Conservation (phyloP, 2,113 vertebrate genomes). For the Crotalus tigris region DNA sequence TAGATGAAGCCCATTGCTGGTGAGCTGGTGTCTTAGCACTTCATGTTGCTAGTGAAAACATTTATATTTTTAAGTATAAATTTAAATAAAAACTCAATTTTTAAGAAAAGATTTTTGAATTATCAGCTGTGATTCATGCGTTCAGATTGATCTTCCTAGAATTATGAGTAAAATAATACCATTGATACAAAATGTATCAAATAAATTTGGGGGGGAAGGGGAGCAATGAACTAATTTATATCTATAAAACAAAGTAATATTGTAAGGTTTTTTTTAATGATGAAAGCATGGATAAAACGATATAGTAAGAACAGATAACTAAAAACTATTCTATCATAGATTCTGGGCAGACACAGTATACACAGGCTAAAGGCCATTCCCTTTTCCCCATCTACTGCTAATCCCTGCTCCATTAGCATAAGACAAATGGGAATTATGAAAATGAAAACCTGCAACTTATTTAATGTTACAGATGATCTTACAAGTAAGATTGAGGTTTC, state of each 20-base stretch:
- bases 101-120: constrained; percentile 23
- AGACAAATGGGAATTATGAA: background rate
- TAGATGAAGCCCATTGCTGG: background rate
- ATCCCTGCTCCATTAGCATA: background rate
- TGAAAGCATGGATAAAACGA: background rate
- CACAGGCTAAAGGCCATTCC: background rate
- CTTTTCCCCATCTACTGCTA: background rate
- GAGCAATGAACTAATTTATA: background rate
- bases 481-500: background rate
- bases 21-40: background rate
- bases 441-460: background rate
- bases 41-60: background rate
- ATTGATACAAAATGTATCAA: constrained; percentile 23
- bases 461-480: background rate
- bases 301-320: background rate
- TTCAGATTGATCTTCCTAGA: constrained; percentile 36
- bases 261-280: background rate
- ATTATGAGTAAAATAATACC: constrained; percentile 34
- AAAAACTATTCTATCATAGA: background rate
- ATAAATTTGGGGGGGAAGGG: background rate
- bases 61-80: constrained; percentile 3
- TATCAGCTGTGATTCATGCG: constrained; percentile 10
- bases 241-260: background rate
- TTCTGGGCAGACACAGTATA: background rate
- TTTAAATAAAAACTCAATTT: constrained; percentile 25